These are phyloP conservation scores for Agelastica alni DNA, from an alignment of 2,888 invertebrate genomes.

Conservation along the genomic window DNA sequence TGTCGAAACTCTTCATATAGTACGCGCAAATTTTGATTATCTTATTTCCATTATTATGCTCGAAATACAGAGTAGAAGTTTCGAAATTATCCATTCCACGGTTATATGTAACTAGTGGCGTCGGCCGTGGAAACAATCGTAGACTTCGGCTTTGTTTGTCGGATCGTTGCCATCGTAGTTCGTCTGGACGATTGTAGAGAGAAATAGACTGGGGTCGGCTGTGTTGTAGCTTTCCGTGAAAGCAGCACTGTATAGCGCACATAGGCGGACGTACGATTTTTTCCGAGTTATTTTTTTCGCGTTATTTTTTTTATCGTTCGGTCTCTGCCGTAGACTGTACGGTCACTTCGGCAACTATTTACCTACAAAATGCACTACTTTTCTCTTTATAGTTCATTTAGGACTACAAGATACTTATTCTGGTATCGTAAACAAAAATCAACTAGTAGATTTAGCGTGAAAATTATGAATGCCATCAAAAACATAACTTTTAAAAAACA, in stretches of 20 bases:
- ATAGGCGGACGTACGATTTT: constrained; percentile 15
- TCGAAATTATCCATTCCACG: constrained; percentile 60
- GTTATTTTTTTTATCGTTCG: too few species aligned
- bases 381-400: too few species aligned
- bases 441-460: too few species aligned
- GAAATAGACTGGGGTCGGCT: constrained; percentile 59
- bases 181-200: constrained; percentile 53
- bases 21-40: constrained; percentile 57
- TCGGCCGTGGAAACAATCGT: constrained; percentile 46
- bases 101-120: constrained; percentile 58
- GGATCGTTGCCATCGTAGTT: constrained; percentile 38
- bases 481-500: too few species aligned
- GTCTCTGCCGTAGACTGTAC: too few species aligned
- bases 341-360: too few species aligned
- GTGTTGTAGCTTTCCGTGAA: constrained; percentile 58
- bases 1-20: constrained; percentile 33
- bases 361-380: too few species aligned
- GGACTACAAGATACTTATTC: too few species aligned
- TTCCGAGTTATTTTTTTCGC: too few species aligned
- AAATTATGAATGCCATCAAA: too few species aligned
- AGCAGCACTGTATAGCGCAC: constrained; percentile 57
- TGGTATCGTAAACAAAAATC: too few species aligned
- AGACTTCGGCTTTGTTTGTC: constrained; percentile 52
- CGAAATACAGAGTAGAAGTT: constrained; percentile 59
- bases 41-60: constrained; percentile 60